Conservation (phyloP, 1,140 invertebrate species). For the Atopsyche davidsoni region DNA sequence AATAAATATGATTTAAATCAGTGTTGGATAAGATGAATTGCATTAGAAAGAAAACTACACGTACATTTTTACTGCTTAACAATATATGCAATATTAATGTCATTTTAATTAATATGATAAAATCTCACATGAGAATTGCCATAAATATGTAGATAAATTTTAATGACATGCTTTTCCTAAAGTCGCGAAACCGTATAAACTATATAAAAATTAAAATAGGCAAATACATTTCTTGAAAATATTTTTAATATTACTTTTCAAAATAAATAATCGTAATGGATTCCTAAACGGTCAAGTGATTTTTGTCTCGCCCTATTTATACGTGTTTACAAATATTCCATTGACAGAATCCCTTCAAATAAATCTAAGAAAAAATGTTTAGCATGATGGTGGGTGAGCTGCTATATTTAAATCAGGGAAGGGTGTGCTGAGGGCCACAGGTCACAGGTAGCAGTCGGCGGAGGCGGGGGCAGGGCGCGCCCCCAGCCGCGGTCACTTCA, state of each 20-base stretch:
- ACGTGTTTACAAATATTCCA: background rate
- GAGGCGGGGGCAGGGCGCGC: background rate
- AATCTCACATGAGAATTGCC: background rate
- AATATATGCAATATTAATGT: background rate
- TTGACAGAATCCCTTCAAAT: background rate
- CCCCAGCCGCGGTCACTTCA: conserved; percentile 21
- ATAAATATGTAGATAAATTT: background rate
- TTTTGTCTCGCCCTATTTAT: background rate
- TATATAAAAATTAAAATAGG: too few species aligned
- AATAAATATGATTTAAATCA: background rate
- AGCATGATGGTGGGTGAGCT: background rate
- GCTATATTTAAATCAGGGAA: background rate
- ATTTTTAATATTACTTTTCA: background rate
- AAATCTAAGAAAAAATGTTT: background rate
- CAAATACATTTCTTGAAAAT: too few species aligned
- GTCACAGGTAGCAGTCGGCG: conserved; percentile 25
- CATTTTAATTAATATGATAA: background rate
- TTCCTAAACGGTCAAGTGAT: background rate
- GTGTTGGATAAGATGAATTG: too few species aligned
- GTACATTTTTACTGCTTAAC: background rate
- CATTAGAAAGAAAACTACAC: too few species aligned
- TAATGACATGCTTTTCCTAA: background rate
- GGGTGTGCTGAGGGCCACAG: background rate
- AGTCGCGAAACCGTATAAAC: too few species aligned
- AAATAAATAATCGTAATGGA: background rate